phyloP scores from a whole-genome alignment of 2,888 invertebrate genomes.

The Tachystola acroxantha region DNA sequence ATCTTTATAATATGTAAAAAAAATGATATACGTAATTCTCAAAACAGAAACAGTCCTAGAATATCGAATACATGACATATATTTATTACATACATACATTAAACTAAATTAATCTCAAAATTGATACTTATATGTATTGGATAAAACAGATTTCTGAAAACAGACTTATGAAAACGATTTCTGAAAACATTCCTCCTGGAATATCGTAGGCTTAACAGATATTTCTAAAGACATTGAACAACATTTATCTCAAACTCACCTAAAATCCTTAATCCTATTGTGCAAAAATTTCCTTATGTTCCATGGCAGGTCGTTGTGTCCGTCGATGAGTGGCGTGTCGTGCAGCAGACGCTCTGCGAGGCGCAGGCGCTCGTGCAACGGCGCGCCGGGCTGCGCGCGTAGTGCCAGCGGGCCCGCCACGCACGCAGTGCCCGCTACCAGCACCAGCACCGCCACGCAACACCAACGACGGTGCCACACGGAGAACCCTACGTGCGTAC shows the following conservation, averaged over 20 bases:
- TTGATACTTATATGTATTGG: not conserved
- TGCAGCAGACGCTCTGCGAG: slow-evolving; percentile 85
- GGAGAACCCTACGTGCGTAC: slow-evolving; percentile 55
- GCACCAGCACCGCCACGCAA: slow-evolving; percentile 85
- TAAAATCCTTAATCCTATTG: slow-evolving; percentile 91
- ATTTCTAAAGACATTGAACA: too few species aligned
- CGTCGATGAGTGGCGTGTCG: slow-evolving; percentile 89
- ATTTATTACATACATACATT: too few species aligned
- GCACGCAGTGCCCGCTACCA: slow-evolving; percentile 88
- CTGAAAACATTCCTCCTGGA: too few species aligned
- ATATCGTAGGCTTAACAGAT: too few species aligned
- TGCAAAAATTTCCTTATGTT: slow-evolving; percentile 94
- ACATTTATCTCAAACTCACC: too few species aligned
- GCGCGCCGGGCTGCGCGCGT: slow-evolving; percentile 86
- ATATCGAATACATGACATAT: too few species aligned
- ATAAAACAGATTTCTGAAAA: too few species aligned
- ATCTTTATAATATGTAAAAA: too few species aligned
- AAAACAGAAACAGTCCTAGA: too few species aligned
- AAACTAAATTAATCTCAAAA: too few species aligned
- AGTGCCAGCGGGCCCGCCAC: slow-evolving; percentile 89
- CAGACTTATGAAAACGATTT: too few species aligned
- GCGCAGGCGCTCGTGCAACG: slow-evolving; percentile 86
- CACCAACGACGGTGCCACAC: slow-evolving; percentile 84
- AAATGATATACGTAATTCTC: too few species aligned
- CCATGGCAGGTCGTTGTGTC: slow-evolving; percentile 95